Conservation (phyloP, 2,888 invertebrate genomes). For the Abrostola tripartita region DNA sequence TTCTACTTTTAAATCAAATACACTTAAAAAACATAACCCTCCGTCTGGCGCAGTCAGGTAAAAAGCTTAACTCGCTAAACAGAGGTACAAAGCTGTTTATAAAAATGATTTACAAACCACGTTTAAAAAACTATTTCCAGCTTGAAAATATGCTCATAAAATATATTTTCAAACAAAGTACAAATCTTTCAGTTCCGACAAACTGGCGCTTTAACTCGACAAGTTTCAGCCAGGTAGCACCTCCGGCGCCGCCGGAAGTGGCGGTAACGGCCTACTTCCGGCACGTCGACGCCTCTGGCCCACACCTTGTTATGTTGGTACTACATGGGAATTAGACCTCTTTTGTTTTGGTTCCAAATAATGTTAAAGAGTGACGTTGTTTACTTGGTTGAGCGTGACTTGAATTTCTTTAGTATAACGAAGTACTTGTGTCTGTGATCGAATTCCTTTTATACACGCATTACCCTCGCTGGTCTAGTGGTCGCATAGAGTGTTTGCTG, state of each 20-base stretch:
- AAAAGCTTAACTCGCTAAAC: background rate
- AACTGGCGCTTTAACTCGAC: constrained; percentile 61
- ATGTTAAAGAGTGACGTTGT: constrained; percentile 37
- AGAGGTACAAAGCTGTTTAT: background rate
- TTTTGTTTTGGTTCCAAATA: constrained; percentile 55
- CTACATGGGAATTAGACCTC: constrained; percentile 53
- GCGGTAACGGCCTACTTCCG: constrained; percentile 77
- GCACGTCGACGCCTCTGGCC: constrained; percentile 67
- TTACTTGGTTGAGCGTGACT: constrained; percentile 1
- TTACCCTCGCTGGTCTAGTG: no score
- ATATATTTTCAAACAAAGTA: constrained; percentile 55
- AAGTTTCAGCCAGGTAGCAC: constrained; percentile 71
- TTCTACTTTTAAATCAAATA: no score
- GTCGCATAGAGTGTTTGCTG: no score
- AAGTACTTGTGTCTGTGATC: background rate
- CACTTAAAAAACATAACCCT: no score
- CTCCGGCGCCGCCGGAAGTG: constrained; percentile 67
- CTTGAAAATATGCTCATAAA: constrained; percentile 42
- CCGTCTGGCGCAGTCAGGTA: no score
- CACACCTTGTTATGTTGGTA: constrained; percentile 53
- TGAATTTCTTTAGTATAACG: background rate
- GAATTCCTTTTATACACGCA: no score
- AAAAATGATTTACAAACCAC: constrained; percentile 14
- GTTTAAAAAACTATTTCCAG: constrained; percentile 27
- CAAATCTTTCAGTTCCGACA: constrained; percentile 55